Evolutionary conservation across 2,888 invertebrate genomes (phyloP).

Genomic region (Lottia scabra): DNA sequence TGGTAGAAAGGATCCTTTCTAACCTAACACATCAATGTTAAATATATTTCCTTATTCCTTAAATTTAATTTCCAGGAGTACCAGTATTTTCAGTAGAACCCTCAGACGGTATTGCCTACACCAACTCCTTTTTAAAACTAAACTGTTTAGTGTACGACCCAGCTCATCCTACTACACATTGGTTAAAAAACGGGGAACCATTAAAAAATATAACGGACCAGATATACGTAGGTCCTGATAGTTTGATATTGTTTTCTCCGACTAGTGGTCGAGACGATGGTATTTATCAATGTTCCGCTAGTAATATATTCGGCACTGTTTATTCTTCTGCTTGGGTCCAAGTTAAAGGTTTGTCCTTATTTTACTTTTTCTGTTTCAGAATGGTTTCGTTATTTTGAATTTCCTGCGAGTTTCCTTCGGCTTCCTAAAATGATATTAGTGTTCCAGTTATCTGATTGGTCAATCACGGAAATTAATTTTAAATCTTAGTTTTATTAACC

Average conservation of each 20-base stretch:
- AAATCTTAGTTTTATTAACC: too few species aligned
- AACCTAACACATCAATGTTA: too few species aligned
- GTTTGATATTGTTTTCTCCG: neutral
- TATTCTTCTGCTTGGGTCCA: neutral
- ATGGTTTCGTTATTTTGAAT: too few species aligned
- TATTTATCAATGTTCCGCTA: neutral
- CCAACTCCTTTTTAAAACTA: neutral
- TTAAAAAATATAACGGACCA: neutral
- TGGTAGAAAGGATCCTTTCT: too few species aligned
- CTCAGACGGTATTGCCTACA: neutral
- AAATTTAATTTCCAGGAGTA: neutral
- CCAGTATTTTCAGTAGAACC: neutral
- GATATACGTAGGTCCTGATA: neutral
- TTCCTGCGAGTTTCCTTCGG: too few species aligned
- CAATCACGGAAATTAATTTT: too few species aligned
- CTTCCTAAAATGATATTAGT: too few species aligned
- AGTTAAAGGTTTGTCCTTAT: neutral
- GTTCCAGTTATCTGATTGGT: too few species aligned
- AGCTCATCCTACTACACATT: neutral
- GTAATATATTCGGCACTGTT: neutral
- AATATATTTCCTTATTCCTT: neutral
- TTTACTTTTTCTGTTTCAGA: too few species aligned
- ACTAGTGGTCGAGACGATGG: neutral
- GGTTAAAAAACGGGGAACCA: neutral
- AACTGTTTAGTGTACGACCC: neutral